Percentiles rank a stretch among this genome's conserved stretches.
These are phyloP conservation scores for Gadopsis bispinosus DNA, from an alignment of 2,797 vertebrate species.

Conservation along the genomic window DNA sequence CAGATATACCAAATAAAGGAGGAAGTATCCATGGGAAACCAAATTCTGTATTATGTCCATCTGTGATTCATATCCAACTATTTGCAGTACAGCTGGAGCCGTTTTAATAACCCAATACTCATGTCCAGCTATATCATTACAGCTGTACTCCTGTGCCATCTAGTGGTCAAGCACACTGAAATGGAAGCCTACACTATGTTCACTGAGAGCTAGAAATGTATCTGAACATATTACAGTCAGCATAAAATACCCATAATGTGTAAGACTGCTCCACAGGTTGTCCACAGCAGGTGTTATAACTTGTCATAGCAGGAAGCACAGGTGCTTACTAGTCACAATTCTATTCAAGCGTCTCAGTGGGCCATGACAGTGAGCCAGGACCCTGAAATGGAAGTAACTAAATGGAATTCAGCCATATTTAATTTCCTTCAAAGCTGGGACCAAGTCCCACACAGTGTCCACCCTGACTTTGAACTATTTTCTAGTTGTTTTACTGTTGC, in stretches of 20 bases:
- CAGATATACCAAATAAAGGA: neutral
- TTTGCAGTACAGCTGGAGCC: conserved; percentile 23
- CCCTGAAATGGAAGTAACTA: neutral
- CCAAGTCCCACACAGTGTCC: neutral
- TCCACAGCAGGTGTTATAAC: too few relatives aligned
- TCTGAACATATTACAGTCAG: too few relatives aligned
- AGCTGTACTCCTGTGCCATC: conserved; percentile 53
- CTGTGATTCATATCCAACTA: conserved; percentile 40
- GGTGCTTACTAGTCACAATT: too few relatives aligned
- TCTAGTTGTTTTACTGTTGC: neutral
- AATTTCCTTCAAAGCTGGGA: neutral
- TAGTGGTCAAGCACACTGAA: conserved; percentile 52
- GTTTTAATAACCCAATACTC: conserved; percentile 12
- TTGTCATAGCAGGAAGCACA: too few relatives aligned
- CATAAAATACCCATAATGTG: too few relatives aligned
- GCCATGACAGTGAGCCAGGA: neutral
- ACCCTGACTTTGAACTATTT: neutral
- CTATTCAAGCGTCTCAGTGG: neutral
- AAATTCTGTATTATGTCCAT: conserved; percentile 20
- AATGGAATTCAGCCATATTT: neutral
- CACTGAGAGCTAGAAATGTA: neutral
- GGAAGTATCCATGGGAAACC: conserved; percentile 32
- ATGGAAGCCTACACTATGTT: neutral
- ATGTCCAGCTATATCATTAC: neutral
- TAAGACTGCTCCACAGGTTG: too few relatives aligned